phyloP scores from a whole-genome alignment of 2,113 vertebrate genomes.

The Dolichotis patagonum region DNA sequence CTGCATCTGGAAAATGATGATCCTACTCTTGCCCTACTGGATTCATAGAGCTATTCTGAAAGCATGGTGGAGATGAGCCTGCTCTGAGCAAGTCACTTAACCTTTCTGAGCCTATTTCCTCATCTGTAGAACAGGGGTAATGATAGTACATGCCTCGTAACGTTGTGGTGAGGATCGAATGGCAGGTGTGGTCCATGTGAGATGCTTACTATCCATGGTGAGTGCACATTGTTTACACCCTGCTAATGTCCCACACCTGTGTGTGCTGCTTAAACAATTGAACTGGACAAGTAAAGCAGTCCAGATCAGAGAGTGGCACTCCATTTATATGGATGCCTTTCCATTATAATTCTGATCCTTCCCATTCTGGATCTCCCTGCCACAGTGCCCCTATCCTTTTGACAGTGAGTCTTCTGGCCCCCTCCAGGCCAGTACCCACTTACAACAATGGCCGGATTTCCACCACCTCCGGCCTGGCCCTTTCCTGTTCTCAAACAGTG shows the following conservation, averaged over 20 bases:
- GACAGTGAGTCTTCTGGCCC: conserved; percentile 55
- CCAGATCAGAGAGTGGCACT: neutral
- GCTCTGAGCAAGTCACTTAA: neutral
- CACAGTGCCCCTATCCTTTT: conserved; percentile 9
- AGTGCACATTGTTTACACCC: neutral
- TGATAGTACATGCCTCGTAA: neutral
- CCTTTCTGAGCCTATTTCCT: conserved; percentile 15
- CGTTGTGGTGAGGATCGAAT: neutral
- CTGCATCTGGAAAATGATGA: conserved; percentile 29
- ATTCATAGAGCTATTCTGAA: neutral
- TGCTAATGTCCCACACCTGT: neutral
- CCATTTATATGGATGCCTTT: neutral
- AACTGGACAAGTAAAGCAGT: neutral
- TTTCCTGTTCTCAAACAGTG: conserved; percentile 78
- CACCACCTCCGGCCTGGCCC: conserved; percentile 76
- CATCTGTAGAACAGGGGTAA: neutral
- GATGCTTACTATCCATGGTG: neutral
- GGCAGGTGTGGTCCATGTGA: neutral
- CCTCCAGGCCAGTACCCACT: conserved; percentile 66
- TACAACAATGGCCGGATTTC: conserved; percentile 83
- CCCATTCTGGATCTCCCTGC: neutral
- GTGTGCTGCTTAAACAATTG: neutral
- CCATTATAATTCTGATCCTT: neutral
- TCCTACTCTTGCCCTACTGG: neutral
- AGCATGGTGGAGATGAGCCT: neutral